Conservation (phyloP, 2,113 vertebrate species). For the Orientallactaga bullata region DNA sequence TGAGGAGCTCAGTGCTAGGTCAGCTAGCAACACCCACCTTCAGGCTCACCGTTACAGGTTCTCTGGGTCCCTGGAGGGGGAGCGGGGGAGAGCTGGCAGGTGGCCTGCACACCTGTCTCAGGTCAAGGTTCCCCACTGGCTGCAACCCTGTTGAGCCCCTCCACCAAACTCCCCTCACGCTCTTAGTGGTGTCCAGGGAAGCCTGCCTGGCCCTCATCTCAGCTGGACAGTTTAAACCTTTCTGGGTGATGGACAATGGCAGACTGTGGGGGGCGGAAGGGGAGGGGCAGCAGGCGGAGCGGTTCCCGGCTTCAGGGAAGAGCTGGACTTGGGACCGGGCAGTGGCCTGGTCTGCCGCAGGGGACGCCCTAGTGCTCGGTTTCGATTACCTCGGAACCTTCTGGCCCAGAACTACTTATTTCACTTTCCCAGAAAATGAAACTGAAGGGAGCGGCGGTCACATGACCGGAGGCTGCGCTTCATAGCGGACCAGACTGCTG, state of each 20-base stretch:
- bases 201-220: not conserved
- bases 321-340: not conserved
- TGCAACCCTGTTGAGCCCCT: not conserved
- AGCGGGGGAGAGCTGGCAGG: not conserved
- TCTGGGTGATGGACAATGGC: no score
- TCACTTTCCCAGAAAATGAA: constrained; percentile 67
- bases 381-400: not conserved
- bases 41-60: not conserved
- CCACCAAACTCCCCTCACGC: not conserved
- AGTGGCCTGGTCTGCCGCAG: not conserved
- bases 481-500: not conserved
- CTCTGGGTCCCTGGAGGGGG: no score
- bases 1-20: not conserved
- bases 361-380: not conserved
- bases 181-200: no score
- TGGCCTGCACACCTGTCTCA: no score
- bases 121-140: not conserved
- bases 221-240: not conserved
- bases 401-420: accelerated
- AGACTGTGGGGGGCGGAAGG: not conserved
- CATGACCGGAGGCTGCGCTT: accelerated
- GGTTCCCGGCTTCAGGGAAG: no score
- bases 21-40: not conserved
- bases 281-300: not conserved
- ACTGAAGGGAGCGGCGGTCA: not conserved